Percentiles rank a stretch among this genome's conserved stretches.
These are phyloP conservation scores for Pygoscelis antarcticus DNA, from an alignment of 2,113 vertebrate species.

Conservation along the genomic window DNA sequence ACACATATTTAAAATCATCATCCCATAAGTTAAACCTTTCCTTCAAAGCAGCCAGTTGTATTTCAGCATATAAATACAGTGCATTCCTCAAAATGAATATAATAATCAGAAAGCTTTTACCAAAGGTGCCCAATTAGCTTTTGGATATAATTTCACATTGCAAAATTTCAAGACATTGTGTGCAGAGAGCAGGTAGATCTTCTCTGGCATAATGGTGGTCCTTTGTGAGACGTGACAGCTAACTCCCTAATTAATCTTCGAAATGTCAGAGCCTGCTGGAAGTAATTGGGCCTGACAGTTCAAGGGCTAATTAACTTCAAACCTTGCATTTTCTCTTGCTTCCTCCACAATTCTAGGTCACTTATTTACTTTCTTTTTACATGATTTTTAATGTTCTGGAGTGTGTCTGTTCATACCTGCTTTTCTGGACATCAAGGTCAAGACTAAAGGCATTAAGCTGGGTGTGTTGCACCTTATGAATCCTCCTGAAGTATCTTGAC, in stretches of 20 bases:
- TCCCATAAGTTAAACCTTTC: not conserved
- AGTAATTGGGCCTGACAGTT: conserved; percentile 71
- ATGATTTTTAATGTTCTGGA: not conserved
- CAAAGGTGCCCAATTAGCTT: not conserved
- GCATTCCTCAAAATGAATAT: conserved; percentile 4
- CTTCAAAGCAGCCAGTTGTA: not conserved
- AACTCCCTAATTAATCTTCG: conserved; percentile 73
- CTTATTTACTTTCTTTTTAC: conserved; percentile 45
- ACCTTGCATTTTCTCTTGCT: conserved; percentile 47
- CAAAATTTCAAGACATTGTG: not conserved
- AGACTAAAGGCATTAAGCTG: not conserved
- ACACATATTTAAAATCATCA: not conserved
- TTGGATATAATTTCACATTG: not conserved
- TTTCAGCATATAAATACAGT: not conserved
- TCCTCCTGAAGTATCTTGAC: not conserved
- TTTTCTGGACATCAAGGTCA: not conserved
- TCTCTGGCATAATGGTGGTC: conserved; percentile 7
- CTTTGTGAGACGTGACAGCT: conserved; percentile 64
- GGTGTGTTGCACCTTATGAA: not conserved
- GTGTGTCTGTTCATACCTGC: not conserved
- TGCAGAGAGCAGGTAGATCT: conserved; percentile 41
- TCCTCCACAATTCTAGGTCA: conserved; percentile 50
- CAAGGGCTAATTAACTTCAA: conserved; percentile 76
- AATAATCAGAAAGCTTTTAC: conserved; percentile 20
- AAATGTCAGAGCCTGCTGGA: conserved; percentile 75